phyloP scores from a whole-genome alignment of 92 coral and sea anemone genomes.

The Palythoa heliodiscus region DNA sequence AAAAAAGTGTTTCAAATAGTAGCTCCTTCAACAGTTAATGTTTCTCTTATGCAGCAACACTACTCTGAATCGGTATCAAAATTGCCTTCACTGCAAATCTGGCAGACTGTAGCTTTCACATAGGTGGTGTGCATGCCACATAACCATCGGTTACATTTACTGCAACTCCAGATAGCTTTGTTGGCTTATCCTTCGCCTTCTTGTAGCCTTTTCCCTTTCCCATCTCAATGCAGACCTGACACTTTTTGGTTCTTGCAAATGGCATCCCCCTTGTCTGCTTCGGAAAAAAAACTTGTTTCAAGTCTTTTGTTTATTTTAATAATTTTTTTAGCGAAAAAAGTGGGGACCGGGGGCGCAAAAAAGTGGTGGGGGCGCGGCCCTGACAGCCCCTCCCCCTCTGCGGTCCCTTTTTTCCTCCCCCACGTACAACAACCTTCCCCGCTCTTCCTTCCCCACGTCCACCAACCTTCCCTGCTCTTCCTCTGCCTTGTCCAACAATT shows the following conservation, averaged over 20 bases:
- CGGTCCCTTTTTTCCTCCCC: too few relatives aligned
- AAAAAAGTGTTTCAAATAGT: constrained; percentile 22
- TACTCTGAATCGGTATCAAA: constrained; percentile 18
- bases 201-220: constrained; percentile 6
- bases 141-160: constrained; percentile 4
- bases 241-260: constrained; percentile 24
- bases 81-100: constrained; percentile 23
- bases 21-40: constrained; percentile 13
- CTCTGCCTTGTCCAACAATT: neutral
- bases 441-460: neutral
- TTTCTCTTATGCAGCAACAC: neutral
- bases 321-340: too few relatives aligned
- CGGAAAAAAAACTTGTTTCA: too few relatives aligned
- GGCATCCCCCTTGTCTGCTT: constrained; percentile 14
- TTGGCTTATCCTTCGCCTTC: constrained; percentile 12
- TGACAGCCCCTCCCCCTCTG: too few relatives aligned
- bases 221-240: constrained; percentile 24
- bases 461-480: neutral
- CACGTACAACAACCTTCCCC: neutral
- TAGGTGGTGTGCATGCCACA: constrained; percentile 18
- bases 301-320: too few relatives aligned
- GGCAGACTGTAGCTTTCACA: constrained; percentile 13
- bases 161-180: constrained; percentile 13
- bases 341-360: too few relatives aligned
- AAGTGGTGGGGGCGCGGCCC: too few relatives aligned